Base-by-base conservation (phyloP, 1,140 invertebrate species). In the Scaptodrosophila lebanonensis region DNA sequence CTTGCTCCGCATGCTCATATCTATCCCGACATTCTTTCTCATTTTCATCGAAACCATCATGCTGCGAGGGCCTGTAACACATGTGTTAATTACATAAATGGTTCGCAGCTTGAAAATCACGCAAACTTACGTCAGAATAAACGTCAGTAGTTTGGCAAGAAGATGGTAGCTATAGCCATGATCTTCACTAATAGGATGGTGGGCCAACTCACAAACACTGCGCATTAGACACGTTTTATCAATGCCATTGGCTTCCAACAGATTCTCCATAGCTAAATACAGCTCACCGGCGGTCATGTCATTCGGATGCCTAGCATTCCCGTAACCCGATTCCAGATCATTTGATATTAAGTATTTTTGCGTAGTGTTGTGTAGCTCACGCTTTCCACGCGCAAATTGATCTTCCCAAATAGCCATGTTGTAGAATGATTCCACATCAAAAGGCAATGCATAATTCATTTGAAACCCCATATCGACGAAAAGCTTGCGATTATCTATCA, bases 251-350 rank as follows among this genome's bases (percentile, higher is more conserved):
- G 70, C 49, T 48, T 67, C 30, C 5, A 84, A 20, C 5, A 62
- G 29, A 12, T 56, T 39, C 29, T 85, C 85, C 1, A 86, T 17
- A 0, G 65, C 63, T 4, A 15, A 25, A 30, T 87, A 87, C 0
- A 87, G 32, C 42, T 87, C 64, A 8, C 85, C 85, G 25, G 85
- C 85, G 0, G 82, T 84, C 1, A 86, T 72, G 36, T 86, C 85
- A 3, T 13, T 61, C 1, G 73, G 66, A 69, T 75, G 70, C 7
- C 69, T 13, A 1, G 8, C 65, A 29, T 32, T 53, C 9, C 57
- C 48, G 13, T 36, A 16, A 3, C 44, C 50, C 1, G 39, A 2
- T 0, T 44, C 11, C 1, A 47, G 13, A 5, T 25, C 30, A 9
- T 43, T 27, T 1, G n/a, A n/a, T n/a, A n/a, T n/a, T n/a, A n/a